phyloP scores from a whole-genome alignment of 2,888 invertebrate genomes.

The Agriopis aurantiaria region DNA sequence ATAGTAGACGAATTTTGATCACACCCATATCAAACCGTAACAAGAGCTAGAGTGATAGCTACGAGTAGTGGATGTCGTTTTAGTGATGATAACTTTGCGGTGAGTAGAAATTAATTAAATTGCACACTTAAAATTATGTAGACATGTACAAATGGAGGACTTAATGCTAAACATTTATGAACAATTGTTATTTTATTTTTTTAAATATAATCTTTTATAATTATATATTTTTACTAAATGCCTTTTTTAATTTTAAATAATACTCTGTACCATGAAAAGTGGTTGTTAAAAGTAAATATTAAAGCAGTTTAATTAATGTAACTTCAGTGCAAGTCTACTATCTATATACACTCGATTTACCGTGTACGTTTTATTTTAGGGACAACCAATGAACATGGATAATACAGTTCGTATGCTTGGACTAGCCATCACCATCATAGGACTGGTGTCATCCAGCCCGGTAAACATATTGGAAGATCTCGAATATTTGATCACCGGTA shows the following conservation, averaged over 20 bases:
- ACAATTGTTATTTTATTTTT: too few relatives aligned
- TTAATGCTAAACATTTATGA: too few relatives aligned
- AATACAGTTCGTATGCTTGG: background rate
- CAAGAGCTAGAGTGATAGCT: background rate
- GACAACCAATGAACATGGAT: slow-evolving; percentile 10
- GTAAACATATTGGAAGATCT: slow-evolving; percentile 6
- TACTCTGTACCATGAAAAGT: too few relatives aligned
- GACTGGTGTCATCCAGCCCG: slow-evolving; percentile 11
- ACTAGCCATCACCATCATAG: slow-evolving; percentile 10
- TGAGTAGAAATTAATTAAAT: background rate
- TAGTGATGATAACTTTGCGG: background rate
- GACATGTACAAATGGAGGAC: too few relatives aligned
- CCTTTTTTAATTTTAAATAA: too few relatives aligned
- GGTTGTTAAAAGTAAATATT: too few relatives aligned
- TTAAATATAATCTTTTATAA: too few relatives aligned
- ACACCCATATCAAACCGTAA: background rate
- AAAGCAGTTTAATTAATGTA: too few relatives aligned
- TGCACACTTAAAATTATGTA: too few relatives aligned
- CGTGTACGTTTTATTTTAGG: slow-evolving; percentile 6
- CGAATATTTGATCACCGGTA: slow-evolving; percentile 1
- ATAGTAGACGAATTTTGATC: too few relatives aligned
- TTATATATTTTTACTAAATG: too few relatives aligned
- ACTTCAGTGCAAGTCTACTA: background rate
- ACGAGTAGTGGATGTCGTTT: background rate
- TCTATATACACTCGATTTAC: background rate